A percentile compares a stretch with the other conserved stretches of the same genome.
Evolutionary conservation across 2,113 vertebrate species (phyloP).

Genomic region (Pachyramphus minor): DNA sequence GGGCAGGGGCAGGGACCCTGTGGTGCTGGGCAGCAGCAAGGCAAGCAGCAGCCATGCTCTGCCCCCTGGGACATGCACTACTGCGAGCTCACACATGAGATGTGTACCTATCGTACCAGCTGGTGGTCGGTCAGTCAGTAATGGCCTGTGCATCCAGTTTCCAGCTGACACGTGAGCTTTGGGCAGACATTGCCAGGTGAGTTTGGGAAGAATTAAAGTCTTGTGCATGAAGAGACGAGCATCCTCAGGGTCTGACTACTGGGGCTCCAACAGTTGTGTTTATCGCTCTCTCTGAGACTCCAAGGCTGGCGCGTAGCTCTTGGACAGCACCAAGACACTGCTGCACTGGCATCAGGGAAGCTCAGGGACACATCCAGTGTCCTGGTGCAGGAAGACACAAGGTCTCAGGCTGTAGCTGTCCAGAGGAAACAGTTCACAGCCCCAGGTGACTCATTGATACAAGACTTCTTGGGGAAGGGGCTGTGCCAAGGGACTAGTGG

Average conservation of each 20-base stretch:
- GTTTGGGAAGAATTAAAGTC: background rate
- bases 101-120: background rate
- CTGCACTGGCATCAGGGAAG: accelerated
- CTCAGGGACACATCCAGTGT: background rate
- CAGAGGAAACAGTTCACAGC: background rate
- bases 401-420: background rate
- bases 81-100: accelerated
- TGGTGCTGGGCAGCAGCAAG: background rate
- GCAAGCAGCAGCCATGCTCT: background rate
- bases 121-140: background rate
- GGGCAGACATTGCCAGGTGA: background rate
- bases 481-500: background rate
- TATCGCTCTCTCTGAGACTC: background rate
- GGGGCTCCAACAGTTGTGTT: background rate
- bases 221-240: background rate
- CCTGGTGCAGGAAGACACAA: background rate
- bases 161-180: background rate
- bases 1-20: background rate
- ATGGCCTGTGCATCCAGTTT: background rate
- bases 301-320: accelerated
- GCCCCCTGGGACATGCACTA: background rate
- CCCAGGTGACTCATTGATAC: background rate
- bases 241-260: background rate
- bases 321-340: background rate
- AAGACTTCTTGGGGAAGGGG: background rate